Conservation (phyloP, 2,888 invertebrate genomes). For the Drosophila flavopinicola region DNA sequence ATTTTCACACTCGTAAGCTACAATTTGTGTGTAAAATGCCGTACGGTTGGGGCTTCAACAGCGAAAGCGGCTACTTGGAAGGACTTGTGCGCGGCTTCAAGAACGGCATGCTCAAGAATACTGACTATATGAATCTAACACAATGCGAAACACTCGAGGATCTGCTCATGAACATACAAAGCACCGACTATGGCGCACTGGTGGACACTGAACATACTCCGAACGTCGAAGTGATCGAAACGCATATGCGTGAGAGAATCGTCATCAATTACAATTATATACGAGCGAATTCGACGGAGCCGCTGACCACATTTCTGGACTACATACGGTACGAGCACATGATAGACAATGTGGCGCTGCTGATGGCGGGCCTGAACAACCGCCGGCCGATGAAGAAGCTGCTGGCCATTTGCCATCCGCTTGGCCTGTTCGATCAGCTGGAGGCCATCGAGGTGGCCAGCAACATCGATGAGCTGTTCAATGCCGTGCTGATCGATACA, state of each 20-base stretch:
- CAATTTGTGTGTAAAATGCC: conserved; percentile 24
- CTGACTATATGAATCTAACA: conserved; percentile 97
- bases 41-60: conserved; percentile 92
- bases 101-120: conserved; percentile 96
- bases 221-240: conserved; percentile 97
- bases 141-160: conserved; percentile 99
- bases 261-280: conserved; percentile 98
- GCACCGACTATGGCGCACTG: conserved; percentile 98
- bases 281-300: conserved; percentile 97
- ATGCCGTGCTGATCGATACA: conserved; percentile 98
- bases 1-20: not conserved
- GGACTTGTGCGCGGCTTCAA: conserved; percentile 98
- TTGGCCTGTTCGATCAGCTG: conserved; percentile 98
- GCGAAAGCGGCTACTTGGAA: conserved; percentile 98
- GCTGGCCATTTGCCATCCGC: conserved; percentile 98
- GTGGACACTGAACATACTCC: conserved; percentile 93
- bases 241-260: conserved; percentile 96
- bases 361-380: conserved; percentile 98
- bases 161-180: conserved; percentile 97
- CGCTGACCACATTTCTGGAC: conserved; percentile 97
- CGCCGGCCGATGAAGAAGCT: conserved; percentile 98
- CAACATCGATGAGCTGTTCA: conserved; percentile 97
- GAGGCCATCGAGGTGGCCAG: conserved; percentile 98
- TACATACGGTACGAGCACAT: conserved; percentile 99
- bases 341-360: conserved; percentile 98